Evolutionary conservation across 2,888 invertebrate genomes (phyloP), one percentile per base, ranked within the genome.

Genomic region (Troides oblongomaculatus): DNA sequence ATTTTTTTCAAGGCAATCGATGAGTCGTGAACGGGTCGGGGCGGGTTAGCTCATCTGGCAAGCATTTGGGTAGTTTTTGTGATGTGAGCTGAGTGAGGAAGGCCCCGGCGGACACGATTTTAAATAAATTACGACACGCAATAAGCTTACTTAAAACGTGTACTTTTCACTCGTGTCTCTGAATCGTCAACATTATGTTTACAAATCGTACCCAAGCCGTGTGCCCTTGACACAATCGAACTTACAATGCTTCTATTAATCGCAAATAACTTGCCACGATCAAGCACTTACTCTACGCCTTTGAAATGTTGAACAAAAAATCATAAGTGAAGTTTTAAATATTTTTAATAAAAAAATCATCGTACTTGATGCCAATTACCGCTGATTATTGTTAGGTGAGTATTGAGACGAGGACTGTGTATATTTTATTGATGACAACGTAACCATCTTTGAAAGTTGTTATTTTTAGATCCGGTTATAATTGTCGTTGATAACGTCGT

Each of bases 61-160:
- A 86, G 84, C 87, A 88, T 90, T 90, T 89, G 85, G 89, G 88
- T 87, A 85, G 88, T 92, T 92, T 92, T 91, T 92, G 88, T 90
- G 87, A 81, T 80, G 23, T 30, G 76, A 77, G 79, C 80, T 78
- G 77, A 82, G 77, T 77, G 83, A 81, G 86, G 90, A 91, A 92
- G 92, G 91, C 86, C 91, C 88, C 85, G 74, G 79, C 74, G 80
- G 80, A 86, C 92, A 92, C 92, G 92, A 91, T 77, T 85, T 78
- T 78, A 81, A 84, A 83, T 82, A 86, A 86, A 89, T 90, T 90
- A 91, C 88, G 89, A 81, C 88, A 88, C 89, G 77, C 79, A 75
- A 76, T 79, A 74, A 73, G 62, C 70, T 64, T 63, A 70, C 66
- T 60, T 70, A 56, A 64, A 69, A 60, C 39, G 66, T 66, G 70